These are phyloP conservation scores for Clusia tigrina DNA, from an alignment of 2,888 invertebrate species.

Conservation along the genomic window DNA sequence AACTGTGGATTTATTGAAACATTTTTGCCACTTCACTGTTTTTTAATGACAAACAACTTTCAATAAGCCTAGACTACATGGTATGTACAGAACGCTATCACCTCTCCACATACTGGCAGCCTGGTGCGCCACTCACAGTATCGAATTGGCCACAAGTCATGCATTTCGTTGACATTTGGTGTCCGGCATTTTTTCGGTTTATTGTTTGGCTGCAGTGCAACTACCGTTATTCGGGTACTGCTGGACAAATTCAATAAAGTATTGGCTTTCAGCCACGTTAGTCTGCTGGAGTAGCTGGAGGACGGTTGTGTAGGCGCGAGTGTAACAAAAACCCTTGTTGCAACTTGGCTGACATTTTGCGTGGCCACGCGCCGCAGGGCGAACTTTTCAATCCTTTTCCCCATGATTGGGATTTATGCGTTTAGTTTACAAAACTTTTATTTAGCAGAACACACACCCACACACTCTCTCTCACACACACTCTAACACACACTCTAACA, in stretches of 20 bases:
- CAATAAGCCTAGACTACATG: no score
- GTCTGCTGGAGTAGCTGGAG: background rate
- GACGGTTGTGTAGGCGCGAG: background rate
- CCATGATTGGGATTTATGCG: conserved; percentile 16
- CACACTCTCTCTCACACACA: background rate
- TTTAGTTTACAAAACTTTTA: conserved; percentile 11
- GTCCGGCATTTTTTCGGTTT: background rate
- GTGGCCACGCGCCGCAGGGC: background rate
- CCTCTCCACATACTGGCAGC: no score
- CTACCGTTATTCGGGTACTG: no score
- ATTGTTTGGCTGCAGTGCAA: background rate
- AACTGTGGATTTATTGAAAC: no score
- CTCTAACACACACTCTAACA: no score
- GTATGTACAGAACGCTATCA: no score
- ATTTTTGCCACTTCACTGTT: no score
- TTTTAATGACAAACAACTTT: no score
- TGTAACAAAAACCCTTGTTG: background rate
- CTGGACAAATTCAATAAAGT: conserved; percentile 4
- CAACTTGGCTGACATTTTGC: background rate
- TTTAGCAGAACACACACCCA: background rate
- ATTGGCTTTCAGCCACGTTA: background rate
- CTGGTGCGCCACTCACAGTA: background rate
- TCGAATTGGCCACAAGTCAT: background rate
- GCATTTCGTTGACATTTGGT: background rate
- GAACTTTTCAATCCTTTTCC: conserved; percentile 11